Base-by-base conservation (phyloP, 2,888 invertebrate genomes). In the Volucella inanis region DNA sequence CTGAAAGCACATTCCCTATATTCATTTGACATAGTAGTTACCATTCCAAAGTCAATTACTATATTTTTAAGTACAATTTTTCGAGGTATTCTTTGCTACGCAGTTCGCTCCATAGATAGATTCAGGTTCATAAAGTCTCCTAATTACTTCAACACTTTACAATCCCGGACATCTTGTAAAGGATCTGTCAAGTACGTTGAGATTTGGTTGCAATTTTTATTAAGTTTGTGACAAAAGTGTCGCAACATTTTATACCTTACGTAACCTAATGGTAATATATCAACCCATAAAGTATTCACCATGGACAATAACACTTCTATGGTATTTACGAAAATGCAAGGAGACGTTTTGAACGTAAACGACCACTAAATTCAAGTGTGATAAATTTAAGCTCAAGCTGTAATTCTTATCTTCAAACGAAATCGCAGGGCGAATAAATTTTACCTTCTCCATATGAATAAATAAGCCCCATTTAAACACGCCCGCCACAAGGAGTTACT, bases 321-420 rank as follows among this genome's bases (percentile, higher is more conserved):
- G n/a, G n/a, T n/a, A 77, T 77, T 82, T 77, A 82, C 71, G 15
- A 59, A 72, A 55, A 70, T 43, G 59, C 49, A 67, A 67, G 52
- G 47, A 49, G 54, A 47, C 39, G 12, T 43, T 10, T 15, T 22
- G 39, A 68, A 43, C 78, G 62, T 72, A 72, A 83, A 78, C 82
- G 82, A 78, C 78, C 78, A 78, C 78, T 83, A 83, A 83, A 83
- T 83, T 72, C 52, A 78, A 68, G 67, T 78, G 67, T 71, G 72
- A 83, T 83, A 78, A 72, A 83, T 83, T 77, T 62, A 41, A 67
- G 54, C 72, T 72, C 45, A 72, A 71, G 78, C 78, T 67, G 71
- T 72, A 79, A 74, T 72, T 64, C 79, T 70, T 79, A 79, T 83
- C 83, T 74, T 22, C 47, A 55, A 45, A 68, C 52, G 61, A 79